These are phyloP conservation scores for Psophia crepitans DNA, from an alignment of 2,113 vertebrate genomes.

Conservation along the genomic window DNA sequence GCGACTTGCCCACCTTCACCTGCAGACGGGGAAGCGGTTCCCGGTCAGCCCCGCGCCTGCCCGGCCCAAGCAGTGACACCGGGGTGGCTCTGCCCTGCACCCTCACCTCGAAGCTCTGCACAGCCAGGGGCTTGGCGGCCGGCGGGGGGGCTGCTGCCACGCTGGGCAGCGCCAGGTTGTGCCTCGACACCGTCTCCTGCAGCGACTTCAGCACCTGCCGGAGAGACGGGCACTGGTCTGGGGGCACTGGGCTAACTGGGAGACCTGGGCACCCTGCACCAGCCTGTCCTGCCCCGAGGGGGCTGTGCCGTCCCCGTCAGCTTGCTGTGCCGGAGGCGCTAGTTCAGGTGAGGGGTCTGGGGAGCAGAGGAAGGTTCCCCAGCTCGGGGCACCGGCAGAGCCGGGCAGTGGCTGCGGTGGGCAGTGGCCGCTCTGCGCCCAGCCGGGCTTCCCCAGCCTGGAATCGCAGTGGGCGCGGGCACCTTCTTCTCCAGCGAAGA, in stretches of 20 bases:
- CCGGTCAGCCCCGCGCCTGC: fast-evolving
- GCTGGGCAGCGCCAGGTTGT: constrained; percentile 78
- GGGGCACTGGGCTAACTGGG: neutral
- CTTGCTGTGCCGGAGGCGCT: neutral
- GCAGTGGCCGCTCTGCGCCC: neutral
- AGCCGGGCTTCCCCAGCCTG: neutral
- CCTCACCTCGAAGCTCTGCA: constrained; percentile 82
- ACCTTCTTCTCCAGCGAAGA: constrained; percentile 86
- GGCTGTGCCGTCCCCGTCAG: fast-evolving
- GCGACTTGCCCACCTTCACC: constrained; percentile 81
- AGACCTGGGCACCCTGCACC: neutral
- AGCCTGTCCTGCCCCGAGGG: fast-evolving
- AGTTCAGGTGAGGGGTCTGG: neutral
- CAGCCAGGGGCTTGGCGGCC: constrained; percentile 55
- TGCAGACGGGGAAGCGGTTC: neutral
- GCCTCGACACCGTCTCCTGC: constrained; percentile 79
- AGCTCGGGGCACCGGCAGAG: neutral
- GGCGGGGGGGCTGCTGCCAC: neutral
- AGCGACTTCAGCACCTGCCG: constrained; percentile 80
- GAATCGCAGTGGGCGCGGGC: fast-evolving
- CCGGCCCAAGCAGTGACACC: fast-evolving
- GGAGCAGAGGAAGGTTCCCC: neutral
- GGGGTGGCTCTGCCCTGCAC: fast-evolving
- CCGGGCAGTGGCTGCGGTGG: neutral
- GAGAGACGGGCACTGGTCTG: neutral